Evolutionary conservation across 2,888 invertebrate species (phyloP).

Genomic region (Palloptera scutellata): DNA sequence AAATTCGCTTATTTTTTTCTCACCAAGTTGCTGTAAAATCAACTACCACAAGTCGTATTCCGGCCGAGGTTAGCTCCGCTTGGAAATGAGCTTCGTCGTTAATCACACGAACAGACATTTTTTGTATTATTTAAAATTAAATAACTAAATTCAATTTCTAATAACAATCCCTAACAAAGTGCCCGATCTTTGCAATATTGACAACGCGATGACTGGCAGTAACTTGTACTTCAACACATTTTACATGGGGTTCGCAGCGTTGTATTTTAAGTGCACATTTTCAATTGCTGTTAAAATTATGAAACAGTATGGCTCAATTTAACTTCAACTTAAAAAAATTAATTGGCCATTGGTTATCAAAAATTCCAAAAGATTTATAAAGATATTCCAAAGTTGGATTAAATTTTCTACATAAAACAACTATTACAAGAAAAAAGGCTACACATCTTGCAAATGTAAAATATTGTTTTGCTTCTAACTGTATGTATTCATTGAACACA

Average conservation of each 20-base stretch:
- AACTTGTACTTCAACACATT: slow-evolving; percentile 18
- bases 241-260: slow-evolving; percentile 13
- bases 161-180: neutral
- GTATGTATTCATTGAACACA: slow-evolving; percentile 2
- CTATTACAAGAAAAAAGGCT: too few relatives aligned
- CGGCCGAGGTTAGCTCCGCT: slow-evolving; percentile 82
- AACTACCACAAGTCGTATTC: slow-evolving; percentile 88
- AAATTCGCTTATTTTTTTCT: slow-evolving; percentile 15
- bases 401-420: too few relatives aligned
- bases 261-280: too few relatives aligned
- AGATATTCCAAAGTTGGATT: too few relatives aligned
- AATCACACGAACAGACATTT: slow-evolving; percentile 61
- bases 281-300: too few relatives aligned
- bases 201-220: slow-evolving; percentile 35
- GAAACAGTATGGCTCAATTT: neutral
- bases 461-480: neutral
- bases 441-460: too few relatives aligned
- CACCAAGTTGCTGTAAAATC: slow-evolving; percentile 96
- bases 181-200: slow-evolving; percentile 7
- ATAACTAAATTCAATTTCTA: neutral
- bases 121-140: slow-evolving; percentile 21
- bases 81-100: slow-evolving; percentile 77
- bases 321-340: too few relatives aligned
- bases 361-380: too few relatives aligned
- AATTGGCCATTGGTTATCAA: too few relatives aligned